Evolutionary conservation across 2,888 invertebrate species (phyloP), one percentile per base, ranked within the genome.

Genomic region (Parnassius apollo): DNA sequence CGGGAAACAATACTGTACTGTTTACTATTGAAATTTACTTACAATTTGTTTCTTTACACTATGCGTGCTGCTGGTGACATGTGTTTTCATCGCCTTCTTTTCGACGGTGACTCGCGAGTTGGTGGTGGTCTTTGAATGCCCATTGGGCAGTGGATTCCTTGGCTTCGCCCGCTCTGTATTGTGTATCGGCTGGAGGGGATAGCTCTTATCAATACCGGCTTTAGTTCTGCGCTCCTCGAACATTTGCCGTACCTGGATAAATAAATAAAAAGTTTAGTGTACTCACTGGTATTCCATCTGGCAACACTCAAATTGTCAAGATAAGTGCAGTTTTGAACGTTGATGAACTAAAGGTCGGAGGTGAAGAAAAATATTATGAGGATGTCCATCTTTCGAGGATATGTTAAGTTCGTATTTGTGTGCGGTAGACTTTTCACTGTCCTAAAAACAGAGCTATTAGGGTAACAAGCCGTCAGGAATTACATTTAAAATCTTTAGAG

Each of bases 201-300:
- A 95, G 77, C 96, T 96, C 73, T 95, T 95, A 85, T 97, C 96
- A 68, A 96, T 95, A 46, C 96, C 96, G 2, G 94, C 94, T 71
- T 95, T 95, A 22, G 91, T 90, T 49, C 96, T 93, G 42, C 96
- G 93, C 80, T 96, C 96, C 76, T 96, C 96, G 76, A 97, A 97
- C 95, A 97, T 95, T 88, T 96, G 96, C 12, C 97, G 94, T 42
- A 96, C 96, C 94, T 95, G 77, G 4, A 65, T 57, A 51, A 44
- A 12, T 11, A 35, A 49, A 49, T 4, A 49, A 13, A 49, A 44
- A 25, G 2, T 7, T 35, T 7, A 35, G 4, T 35, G 7, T 18
- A 18, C 18, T 18, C 18, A 18, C 18, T 18, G 1, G 18, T 18
- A 18, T 18, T 18, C 18, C 18, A 1, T 18, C 18, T 18, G 18